phyloP scores from a whole-genome alignment of 2,113 vertebrate genomes.

The Toxotes jaculatrix region DNA sequence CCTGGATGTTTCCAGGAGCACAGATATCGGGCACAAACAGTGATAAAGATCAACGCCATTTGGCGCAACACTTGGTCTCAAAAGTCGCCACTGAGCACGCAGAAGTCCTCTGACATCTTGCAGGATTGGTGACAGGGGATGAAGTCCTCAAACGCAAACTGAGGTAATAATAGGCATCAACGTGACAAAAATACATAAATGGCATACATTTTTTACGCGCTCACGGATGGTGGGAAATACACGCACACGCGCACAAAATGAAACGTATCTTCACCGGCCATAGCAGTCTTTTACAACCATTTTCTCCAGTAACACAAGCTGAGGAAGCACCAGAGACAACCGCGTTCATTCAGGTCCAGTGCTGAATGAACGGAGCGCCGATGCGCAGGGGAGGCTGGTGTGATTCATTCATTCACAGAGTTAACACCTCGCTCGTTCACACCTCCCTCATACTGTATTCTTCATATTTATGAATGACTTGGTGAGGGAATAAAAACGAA shows the following conservation, averaged over 20 bases:
- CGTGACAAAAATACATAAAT: background rate
- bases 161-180: background rate
- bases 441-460: background rate
- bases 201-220: background rate
- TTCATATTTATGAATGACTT: constrained; percentile 1
- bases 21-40: too few relatives aligned
- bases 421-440: background rate
- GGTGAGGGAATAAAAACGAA: background rate
- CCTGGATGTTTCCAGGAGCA: constrained; percentile 3
- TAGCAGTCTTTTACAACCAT: background rate
- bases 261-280: background rate
- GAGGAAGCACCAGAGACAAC: background rate
- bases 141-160: background rate
- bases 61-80: background rate
- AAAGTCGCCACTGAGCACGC: background rate
- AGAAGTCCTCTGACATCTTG: too few relatives aligned
- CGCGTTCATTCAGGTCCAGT: constrained; percentile 29
- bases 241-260: background rate
- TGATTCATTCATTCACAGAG: constrained; percentile 48
- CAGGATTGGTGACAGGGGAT: too few relatives aligned
- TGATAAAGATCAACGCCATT: background rate
- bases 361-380: constrained; percentile 52
- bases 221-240: too few relatives aligned
- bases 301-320: fast-evolving
- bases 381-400: constrained; percentile 1